These are phyloP conservation scores for Myotis yumanensis DNA, from an alignment of 2,113 vertebrate species.

Conservation along the genomic window DNA sequence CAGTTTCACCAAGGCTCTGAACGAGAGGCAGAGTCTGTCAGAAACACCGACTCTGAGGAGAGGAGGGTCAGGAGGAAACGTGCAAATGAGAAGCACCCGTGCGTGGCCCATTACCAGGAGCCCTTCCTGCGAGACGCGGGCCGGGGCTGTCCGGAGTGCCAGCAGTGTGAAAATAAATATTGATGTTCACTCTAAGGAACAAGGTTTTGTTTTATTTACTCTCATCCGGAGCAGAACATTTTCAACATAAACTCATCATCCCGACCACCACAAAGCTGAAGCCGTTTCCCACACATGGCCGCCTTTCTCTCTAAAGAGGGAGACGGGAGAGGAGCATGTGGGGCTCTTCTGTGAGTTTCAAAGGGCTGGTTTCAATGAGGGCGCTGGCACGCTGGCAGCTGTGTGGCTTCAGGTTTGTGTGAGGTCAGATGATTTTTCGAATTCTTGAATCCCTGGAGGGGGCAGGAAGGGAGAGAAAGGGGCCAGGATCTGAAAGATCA, in stretches of 20 bases:
- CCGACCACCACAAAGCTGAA: slow-evolving; percentile 30
- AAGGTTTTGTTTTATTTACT: slow-evolving; percentile 67
- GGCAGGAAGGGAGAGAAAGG: not conserved
- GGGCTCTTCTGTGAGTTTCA: not conserved
- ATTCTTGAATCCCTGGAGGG: not conserved
- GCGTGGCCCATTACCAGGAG: accelerated
- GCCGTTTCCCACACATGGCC: not conserved
- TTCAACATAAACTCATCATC: slow-evolving; percentile 33
- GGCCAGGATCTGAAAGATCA: not conserved
- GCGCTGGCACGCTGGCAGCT: not conserved
- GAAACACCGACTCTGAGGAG: not conserved
- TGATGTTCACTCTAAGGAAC: slow-evolving; percentile 49
- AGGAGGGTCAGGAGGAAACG: not conserved
- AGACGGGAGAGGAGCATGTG: not conserved
- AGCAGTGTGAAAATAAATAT: slow-evolving; percentile 70
- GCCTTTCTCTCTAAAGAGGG: not conserved
- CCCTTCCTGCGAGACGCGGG: not conserved
- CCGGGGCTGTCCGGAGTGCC: not conserved
- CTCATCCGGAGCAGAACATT: slow-evolving; percentile 69
- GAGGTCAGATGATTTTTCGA: not conserved
- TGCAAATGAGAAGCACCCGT: not conserved
- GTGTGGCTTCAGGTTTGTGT: not conserved
- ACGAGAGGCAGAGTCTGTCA: not conserved
- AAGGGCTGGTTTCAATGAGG: not conserved
- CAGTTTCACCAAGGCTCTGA: not conserved